A percentile compares a stretch with the other conserved stretches of the same genome.
phyloP scores from a whole-genome alignment of 1,140 invertebrate species.

The Drosophila equinoxialis region DNA sequence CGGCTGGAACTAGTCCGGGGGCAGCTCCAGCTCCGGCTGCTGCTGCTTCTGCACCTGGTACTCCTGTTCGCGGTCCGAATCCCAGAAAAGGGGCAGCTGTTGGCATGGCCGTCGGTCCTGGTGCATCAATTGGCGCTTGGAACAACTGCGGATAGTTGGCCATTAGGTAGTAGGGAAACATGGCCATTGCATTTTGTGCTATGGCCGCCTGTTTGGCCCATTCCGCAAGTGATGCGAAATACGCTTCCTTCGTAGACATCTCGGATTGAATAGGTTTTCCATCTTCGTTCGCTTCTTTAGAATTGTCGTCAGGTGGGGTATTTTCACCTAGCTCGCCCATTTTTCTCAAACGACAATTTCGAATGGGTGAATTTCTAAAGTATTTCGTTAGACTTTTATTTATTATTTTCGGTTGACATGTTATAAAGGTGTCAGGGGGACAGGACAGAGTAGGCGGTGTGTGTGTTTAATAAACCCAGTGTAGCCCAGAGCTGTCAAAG shows the following conservation, averaged over 20 bases:
- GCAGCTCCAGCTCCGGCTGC: background rate
- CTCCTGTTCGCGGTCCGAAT: background rate
- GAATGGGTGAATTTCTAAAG: conserved; percentile 24
- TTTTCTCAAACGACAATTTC: conserved; percentile 5
- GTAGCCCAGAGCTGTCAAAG: conserved; percentile 90
- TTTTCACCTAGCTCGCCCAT: conserved; percentile 35
- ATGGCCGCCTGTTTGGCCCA: conserved; percentile 85
- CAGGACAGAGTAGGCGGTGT: too few relatives aligned
- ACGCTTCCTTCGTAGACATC: conserved; percentile 85
- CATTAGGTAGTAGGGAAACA: conserved; percentile 86
- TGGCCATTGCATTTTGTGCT: conserved; percentile 84
- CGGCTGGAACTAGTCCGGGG: conserved; percentile 28
- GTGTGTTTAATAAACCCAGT: too few relatives aligned
- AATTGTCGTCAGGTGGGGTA: background rate
- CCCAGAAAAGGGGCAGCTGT: background rate
- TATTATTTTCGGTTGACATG: conserved; percentile 67
- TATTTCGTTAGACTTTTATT: conserved; percentile 38
- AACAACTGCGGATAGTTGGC: conserved; percentile 84
- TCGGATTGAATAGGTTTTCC: too few relatives aligned
- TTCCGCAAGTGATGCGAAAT: conserved; percentile 83
- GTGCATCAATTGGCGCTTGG: conserved; percentile 51
- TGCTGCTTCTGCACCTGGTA: background rate
- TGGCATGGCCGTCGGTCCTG: conserved; percentile 1
- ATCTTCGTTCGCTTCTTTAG: too few relatives aligned
- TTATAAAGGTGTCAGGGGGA: conserved; percentile 29